phyloP scores from a whole-genome alignment of 2,797 vertebrate species.

The Thaleichthys pacificus region DNA sequence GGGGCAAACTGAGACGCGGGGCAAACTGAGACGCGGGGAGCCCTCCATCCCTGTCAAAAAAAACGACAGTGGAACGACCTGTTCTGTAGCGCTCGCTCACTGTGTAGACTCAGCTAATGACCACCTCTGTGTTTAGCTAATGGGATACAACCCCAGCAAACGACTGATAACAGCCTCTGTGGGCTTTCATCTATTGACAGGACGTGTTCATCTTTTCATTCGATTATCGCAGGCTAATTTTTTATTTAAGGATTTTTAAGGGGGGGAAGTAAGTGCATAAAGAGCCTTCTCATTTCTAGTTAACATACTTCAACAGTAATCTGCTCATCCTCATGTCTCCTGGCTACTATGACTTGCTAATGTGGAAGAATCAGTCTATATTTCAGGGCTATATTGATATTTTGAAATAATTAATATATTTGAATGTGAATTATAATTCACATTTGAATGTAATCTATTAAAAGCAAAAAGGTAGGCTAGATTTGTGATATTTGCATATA shows the following conservation, averaged over 20 bases:
- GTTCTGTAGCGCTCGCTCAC: no score
- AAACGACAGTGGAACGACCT: no score
- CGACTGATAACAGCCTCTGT: constrained; percentile 29
- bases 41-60: background rate
- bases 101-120: no score
- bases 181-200: constrained; percentile 9
- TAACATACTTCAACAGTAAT: background rate
- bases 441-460: no score
- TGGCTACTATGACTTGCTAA: background rate
- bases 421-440: no score
- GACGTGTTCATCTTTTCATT: constrained; percentile 22
- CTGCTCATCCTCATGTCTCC: background rate
- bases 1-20: no score
- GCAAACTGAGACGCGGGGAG: background rate
- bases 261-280: background rate
- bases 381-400: background rate
- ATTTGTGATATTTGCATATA: no score
- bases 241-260: constrained; percentile 19
- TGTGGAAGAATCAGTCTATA: background rate
- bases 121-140: constrained; percentile 18
- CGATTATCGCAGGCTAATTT: constrained; percentile 40
- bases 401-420: no score
- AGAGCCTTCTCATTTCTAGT: constrained; percentile 21
- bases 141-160: constrained; percentile 35
- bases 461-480: no score